These are phyloP conservation scores for Lymantria monacha DNA, from an alignment of 2,888 invertebrate genomes.

Conservation along the genomic window DNA sequence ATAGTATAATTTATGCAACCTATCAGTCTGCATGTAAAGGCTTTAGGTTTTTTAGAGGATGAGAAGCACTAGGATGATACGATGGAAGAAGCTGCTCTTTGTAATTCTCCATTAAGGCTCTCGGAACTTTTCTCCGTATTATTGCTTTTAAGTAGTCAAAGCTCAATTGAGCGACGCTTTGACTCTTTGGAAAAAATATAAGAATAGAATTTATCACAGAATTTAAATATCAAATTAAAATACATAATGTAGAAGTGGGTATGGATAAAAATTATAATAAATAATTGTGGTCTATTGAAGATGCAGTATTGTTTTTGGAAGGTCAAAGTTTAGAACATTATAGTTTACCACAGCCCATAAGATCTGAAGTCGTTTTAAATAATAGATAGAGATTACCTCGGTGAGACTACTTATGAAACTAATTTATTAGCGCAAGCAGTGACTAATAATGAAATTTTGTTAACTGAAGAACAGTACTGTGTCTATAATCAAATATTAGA, in stretches of 20 bases:
- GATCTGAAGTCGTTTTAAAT: background rate
- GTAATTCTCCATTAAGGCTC: background rate
- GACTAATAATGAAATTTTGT: background rate
- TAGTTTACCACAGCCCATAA: background rate
- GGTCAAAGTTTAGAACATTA: background rate
- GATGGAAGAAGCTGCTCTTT: background rate
- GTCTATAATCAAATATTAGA: too few species aligned
- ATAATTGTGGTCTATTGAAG: background rate
- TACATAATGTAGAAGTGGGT: background rate
- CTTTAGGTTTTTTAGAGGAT: conserved; percentile 1
- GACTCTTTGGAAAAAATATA: background rate
- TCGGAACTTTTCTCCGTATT: background rate
- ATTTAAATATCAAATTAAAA: background rate
- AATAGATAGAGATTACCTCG: background rate
- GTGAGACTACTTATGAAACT: background rate
- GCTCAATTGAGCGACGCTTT: background rate
- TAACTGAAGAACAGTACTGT: too few species aligned
- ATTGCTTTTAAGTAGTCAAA: background rate
- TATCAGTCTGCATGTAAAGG: background rate
- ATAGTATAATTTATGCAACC: background rate
- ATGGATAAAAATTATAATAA: background rate
- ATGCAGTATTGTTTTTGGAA: background rate
- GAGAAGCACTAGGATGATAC: background rate
- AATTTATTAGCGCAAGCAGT: background rate
- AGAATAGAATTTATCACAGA: background rate